Base-by-base conservation (phyloP, 2,888 invertebrate genomes). In the Noctua pronuba region DNA sequence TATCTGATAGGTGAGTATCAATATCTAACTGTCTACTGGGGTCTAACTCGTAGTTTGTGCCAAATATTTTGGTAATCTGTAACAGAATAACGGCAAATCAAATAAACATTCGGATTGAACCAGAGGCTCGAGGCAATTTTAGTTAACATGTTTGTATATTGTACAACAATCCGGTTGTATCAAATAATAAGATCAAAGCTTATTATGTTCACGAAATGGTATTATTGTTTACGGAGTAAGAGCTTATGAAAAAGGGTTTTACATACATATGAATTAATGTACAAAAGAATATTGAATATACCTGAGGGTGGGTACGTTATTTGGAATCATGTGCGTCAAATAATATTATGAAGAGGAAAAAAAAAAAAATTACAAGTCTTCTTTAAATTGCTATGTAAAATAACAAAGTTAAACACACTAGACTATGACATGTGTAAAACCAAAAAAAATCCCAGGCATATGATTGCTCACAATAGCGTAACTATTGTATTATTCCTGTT, bases 31-130 rank as follows among this genome's bases (percentile, higher is more conserved):
- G 96, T 52, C 97, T 92, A 87, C 95, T 96, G 28, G 95, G 94
- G 85, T 97, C 97, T 77, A 97, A 94, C 89, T 97, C 97, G 93
- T 98, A 98, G 91, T 98, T 98, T 60, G 97, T 97, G n/a, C 98
- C 98, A 92, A 98, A 98, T 85, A 98, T 97, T 95, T 98, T 98
- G 77, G 98, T 98, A 85, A 98, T 97, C 98, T 98, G 95, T n/a
- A 91, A 92, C 77, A 92, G 91, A 74, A 83, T 70, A 76, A 82
- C 52, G 41, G 38, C 24, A 41, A 60, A 72, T 76, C 73, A 73
- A 67, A 68, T 80, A 58, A 86, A 75, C 49, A 77, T 81, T 76
- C 44, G 52, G 64, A 70, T 72, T 69, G 64, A 76, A 73, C 38
- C 65, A 52, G 52, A 35, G 73, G 72, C 77, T 73, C 74, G 66